Base-by-base conservation (phyloP, 2,797 vertebrate species). In the Aphelocoma californica region DNA sequence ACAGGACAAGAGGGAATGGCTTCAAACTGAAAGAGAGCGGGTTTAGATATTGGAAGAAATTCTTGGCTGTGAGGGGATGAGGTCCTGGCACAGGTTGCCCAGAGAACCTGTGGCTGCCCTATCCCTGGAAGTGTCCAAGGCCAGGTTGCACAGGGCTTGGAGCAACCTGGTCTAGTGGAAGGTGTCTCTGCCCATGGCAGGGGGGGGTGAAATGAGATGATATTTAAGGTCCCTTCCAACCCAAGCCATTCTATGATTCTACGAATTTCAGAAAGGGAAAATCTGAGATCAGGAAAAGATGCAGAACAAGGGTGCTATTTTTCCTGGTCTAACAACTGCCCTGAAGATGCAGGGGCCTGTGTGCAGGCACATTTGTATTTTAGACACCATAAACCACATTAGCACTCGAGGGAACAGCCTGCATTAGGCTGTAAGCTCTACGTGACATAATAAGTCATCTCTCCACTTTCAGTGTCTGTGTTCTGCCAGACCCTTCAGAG, bases 101-200 rank as follows among this genome's bases (percentile, higher is more conserved):
- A 71, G 44, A 71, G n/a, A 6, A 83, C 16, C 12, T 57, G 64
- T 21, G 28, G 14, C 24, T 83, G 65, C 18, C 15, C 25, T n/a
- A 58, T 40, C 5, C 38, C 45, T 58, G 29, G 6, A 3, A 71
- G 13, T 12, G n/a, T 40, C 2, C 51, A 28, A 40, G 29, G 9
- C 18, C 53, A 34, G 26, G 53, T 1, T 84, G 13, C 9, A 53
- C 0, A 0, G 17, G 29, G 21, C 32, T 60, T 36, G 20, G 26
- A 79, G 23, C 23, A 72, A 5, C 19, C 34, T 66, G 47, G 60
- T 2, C 1, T 13, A 29, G 40, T 32, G 45, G 26, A 4, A 72
- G 15, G 4, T 12, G 25, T 65, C 51, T 53, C 51, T 64, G 29
- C 21, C 25, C 21, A 21, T 8, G 21, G 73, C 16, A 24, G 26